Conservation (phyloP, 2,888 invertebrate species). For the Xestia xanthographa region DNA sequence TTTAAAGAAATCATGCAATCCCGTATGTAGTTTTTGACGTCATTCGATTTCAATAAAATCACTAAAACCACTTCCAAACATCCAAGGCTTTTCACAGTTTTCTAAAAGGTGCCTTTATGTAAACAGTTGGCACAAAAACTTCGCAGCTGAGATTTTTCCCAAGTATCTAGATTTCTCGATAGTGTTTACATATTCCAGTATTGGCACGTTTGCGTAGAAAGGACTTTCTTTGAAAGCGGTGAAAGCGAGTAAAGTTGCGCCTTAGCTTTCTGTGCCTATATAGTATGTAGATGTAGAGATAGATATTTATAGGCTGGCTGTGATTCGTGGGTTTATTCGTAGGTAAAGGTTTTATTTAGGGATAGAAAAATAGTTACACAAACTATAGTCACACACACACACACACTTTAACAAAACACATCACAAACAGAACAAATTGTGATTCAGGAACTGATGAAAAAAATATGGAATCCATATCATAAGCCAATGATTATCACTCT, state of each 20-base stretch:
- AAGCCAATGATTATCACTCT: not conserved
- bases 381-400: too few relatives aligned
- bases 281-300: not conserved
- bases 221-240: conserved; percentile 51
- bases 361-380: not conserved
- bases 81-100: not conserved
- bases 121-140: conserved; percentile 2
- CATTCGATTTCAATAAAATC: not conserved
- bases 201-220: conserved; percentile 47
- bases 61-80: not conserved
- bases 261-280: conserved; percentile 23
- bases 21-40: not conserved
- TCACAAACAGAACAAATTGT: not conserved
- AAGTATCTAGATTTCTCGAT: conserved; percentile 43
- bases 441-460: not conserved
- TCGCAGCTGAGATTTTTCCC: not conserved
- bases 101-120: not conserved
- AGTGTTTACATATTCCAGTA: conserved; percentile 52
- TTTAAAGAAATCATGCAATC: too few relatives aligned
- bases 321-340: not conserved
- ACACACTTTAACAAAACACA: not conserved
- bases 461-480: not conserved
- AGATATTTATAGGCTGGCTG: conserved; percentile 10
- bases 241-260: conserved; percentile 39
- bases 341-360: not conserved